Base-by-base conservation (phyloP, 2,797 vertebrate genomes). In the Anableps anableps region DNA sequence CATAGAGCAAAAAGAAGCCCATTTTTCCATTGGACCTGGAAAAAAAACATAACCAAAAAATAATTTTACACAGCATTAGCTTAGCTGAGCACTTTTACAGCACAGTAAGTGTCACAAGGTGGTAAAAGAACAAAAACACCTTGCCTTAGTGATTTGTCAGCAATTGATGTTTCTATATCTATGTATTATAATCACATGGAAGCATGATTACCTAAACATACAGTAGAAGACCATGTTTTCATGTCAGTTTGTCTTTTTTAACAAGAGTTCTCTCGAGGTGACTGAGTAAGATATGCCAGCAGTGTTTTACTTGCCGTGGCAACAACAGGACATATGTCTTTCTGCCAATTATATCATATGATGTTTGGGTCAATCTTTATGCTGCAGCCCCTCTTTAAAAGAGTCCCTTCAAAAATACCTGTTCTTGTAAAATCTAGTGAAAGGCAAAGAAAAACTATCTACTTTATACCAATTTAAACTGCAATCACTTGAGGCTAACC, bases 11-110 rank as follows among this genome's bases (percentile, higher is more conserved):
- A 72, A 89, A 43, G 51, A 78, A 76, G 76, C 73, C 76, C 29
- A 23, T 81, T 62, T 77, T 80, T 72, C 85, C 62, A 80, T 41
- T 86, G 87, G 86, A 83, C 90, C 89, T 82, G 85, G 89, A 88
- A 92, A 88, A 90, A 88, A 92, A 88, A 83, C 80, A 91, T 87
- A 86, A 92, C 88, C 82, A 79, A 78, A 88, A 77, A 83, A 62
- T 82, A 38, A 86, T 84, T 86, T 71, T 71, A 26, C 76, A 66
- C 66, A 78, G 71, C 50, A 76, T 80, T 77, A 38, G 68, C 53
- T 75, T 87, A 83, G 80, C 88, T 78, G 77, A 86, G 71, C 84
- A 68, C 21, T 68, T 68, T 68, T 68, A 68, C 9, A 0, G 19
- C 26, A 53, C 51, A 68, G 21, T 34, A 43, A 45, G 4, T 26